phyloP scores from a whole-genome alignment of 2,797 vertebrate genomes.

The Hyperoplus lanceolatus region DNA sequence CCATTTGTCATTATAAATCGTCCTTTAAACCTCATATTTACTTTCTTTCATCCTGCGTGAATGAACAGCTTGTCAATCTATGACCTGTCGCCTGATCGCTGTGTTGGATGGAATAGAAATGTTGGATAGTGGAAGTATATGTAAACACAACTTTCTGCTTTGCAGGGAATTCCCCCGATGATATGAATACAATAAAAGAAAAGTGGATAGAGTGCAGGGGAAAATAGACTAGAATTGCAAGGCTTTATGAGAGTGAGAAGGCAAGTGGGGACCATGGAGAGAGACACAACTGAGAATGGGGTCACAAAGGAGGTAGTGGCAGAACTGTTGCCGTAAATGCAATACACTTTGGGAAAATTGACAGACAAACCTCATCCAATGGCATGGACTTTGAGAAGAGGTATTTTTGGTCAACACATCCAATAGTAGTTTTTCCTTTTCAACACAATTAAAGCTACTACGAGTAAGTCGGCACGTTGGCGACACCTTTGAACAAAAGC shows the following conservation, averaged over 20 bases:
- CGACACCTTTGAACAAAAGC: no score
- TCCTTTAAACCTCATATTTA: conserved; percentile 27
- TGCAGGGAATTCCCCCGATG: not conserved
- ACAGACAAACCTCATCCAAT: conserved; percentile 19
- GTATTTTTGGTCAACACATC: conserved; percentile 22
- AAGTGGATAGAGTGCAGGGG: not conserved
- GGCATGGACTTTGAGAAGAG: conserved; percentile 13
- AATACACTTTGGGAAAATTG: conserved; percentile 23
- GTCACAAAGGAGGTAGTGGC: conserved; percentile 38
- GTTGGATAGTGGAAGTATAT: conserved; percentile 5
- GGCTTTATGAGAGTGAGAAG: conserved; percentile 1
- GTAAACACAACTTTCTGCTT: conserved; percentile 32
- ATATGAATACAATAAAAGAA: conserved; percentile 21
- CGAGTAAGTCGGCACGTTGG: no score
- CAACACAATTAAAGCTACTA: not conserved
- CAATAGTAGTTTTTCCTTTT: conserved; percentile 13
- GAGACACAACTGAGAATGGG: conserved; percentile 22
- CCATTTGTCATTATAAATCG: conserved; percentile 28
- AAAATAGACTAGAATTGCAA: conserved; percentile 9
- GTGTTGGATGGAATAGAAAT: conserved; percentile 23
- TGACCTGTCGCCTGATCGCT: conserved; percentile 32
- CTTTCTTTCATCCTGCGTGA: conserved; percentile 19
- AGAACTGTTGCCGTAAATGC: conserved; percentile 33
- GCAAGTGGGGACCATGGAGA: conserved; percentile 9
- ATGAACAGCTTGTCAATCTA: conserved; percentile 1